phyloP scores from a whole-genome alignment of 2,888 invertebrate species.

The Hypsopygia costalis region DNA sequence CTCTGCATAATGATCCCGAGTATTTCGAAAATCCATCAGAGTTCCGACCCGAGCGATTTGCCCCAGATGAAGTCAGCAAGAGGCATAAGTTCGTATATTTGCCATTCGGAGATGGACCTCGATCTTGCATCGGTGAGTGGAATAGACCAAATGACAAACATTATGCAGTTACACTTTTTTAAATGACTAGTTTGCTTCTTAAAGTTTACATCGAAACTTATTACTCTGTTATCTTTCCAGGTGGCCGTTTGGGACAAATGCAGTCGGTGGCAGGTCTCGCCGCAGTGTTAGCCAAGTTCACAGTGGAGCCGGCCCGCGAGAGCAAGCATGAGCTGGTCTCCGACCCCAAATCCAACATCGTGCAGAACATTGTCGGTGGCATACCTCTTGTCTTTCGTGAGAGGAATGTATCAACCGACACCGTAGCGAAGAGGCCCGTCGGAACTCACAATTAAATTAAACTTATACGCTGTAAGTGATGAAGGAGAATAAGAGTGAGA shows the following conservation, averaged over 20 bases:
- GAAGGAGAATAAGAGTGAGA: too few species aligned
- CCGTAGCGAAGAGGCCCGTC: neutral
- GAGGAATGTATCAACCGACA: conserved; percentile 5
- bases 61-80: conserved; percentile 31
- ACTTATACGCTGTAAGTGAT: too few species aligned
- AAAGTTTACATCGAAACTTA: neutral
- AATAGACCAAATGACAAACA: too few species aligned
- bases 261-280: conserved; percentile 60
- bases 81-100: conserved; percentile 44
- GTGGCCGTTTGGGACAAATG: conserved; percentile 54
- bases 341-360: conserved; percentile 42
- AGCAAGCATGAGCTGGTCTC: conserved; percentile 31
- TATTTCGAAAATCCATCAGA: conserved; percentile 43
- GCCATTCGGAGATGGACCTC: conserved; percentile 58
- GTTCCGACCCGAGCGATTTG: conserved; percentile 51
- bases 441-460: neutral
- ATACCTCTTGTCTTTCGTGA: conserved; percentile 41
- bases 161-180: too few species aligned
- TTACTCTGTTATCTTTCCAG: conserved; percentile 25
- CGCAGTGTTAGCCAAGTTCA: conserved; percentile 39
- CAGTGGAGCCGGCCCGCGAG: conserved; percentile 36
- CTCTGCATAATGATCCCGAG: conserved; percentile 47
- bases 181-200: too few species aligned
- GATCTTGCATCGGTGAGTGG: conserved; percentile 53
- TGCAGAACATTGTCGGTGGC: conserved; percentile 43